Base-by-base conservation (phyloP, 2,888 invertebrate genomes). In the Polymixis flavicincta region DNA sequence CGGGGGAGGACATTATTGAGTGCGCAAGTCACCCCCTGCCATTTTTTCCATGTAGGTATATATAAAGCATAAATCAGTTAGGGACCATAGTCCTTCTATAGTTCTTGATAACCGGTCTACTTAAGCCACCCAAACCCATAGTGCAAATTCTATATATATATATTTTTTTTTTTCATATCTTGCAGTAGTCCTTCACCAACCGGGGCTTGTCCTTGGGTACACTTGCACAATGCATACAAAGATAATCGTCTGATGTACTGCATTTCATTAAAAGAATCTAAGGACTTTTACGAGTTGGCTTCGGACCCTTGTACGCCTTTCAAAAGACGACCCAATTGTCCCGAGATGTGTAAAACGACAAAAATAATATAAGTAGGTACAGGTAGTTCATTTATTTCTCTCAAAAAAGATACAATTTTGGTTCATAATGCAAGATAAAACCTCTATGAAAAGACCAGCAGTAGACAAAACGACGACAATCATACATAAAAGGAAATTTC, bases 401-500 rank as follows among this genome's bases (percentile, higher is more conserved):
- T 59, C 17, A 0, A 1, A 57, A 57, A 59, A 1, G 17, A 1
- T 17, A 37, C 9, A 37, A 37, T 37, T 37, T n/a, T 42, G 6
- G 9, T n/a, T 61, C 17, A 37, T 61, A 37, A 9, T 6, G 32
- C 13, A 60, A 59, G 14, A 22, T 22, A 60, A n/a, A n/a, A 8
- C 32, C 22, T 8, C 14, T 19, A 13, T 48, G 19, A 25, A 25
- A 25, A 70, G 8, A 52, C 28, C 17, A n/a, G 2, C 22, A 28
- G 74, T 57, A 78, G 59, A 60, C 79, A 0, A 25, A 14, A 59
- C 2, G 59, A 80, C 60, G 13, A 19, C 25, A 17, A 6, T 1
- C 22, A 7, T 55, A 55, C 17, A 13, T 17, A 2, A n/a, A 32
- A 5, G 17, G 8, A 25, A 28, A 25, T 59, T 74, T 68, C 76